Evolutionary conservation across 2,888 invertebrate genomes (phyloP).

Genomic region (Ophion costatus): DNA sequence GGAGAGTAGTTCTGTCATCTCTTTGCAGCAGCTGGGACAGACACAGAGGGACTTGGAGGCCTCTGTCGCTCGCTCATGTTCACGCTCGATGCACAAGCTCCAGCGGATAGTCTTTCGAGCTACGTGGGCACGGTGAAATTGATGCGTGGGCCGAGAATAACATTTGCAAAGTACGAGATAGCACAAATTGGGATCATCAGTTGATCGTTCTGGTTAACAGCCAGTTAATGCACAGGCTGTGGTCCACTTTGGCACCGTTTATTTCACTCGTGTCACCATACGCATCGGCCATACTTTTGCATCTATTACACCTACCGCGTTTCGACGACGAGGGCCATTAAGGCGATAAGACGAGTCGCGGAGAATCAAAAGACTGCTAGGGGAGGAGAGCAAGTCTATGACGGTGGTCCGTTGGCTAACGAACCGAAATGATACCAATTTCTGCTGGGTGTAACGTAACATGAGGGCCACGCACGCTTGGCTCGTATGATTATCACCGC

Average conservation of each 20-base stretch:
- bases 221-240: constrained; percentile 43
- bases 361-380: constrained; percentile 11
- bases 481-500: constrained; percentile 26
- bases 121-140: constrained; percentile 49
- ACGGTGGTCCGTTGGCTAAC: constrained; percentile 72
- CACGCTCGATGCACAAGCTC: constrained; percentile 1
- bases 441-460: constrained; percentile 62
- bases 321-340: constrained; percentile 44
- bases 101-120: constrained; percentile 44
- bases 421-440: constrained; percentile 79
- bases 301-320: constrained; percentile 40
- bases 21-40: constrained; percentile 18
- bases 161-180: constrained; percentile 36
- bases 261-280: constrained; percentile 43
- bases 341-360: constrained; percentile 28
- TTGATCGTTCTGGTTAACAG: constrained; percentile 43
- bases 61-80: neutral
- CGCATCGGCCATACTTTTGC: constrained; percentile 47
- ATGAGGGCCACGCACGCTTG: constrained; percentile 48
- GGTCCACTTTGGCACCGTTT: constrained; percentile 49
- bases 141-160: constrained; percentile 51
- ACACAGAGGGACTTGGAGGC: constrained; percentile 4
- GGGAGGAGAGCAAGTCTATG: constrained; percentile 25
- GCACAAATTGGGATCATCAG: constrained; percentile 59
- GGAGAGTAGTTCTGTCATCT: constrained; percentile 29